phyloP scores from a whole-genome alignment of 2,888 invertebrate genomes.

The Sarcophaga rosellei region DNA sequence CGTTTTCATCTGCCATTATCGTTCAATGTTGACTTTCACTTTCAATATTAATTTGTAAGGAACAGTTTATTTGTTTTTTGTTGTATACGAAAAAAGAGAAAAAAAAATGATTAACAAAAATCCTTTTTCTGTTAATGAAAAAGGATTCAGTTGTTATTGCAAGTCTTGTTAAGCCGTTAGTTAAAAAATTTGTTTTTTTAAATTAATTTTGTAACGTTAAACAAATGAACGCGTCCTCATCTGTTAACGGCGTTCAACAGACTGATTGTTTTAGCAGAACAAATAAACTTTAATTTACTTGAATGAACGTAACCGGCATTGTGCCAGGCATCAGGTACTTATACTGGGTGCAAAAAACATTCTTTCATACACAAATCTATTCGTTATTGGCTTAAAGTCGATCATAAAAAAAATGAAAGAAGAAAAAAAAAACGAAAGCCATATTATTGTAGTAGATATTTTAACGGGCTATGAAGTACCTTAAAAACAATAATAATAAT shows the following conservation, averaged over 20 bases:
- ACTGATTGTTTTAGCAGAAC: constrained; percentile 71
- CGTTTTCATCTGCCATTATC: constrained; percentile 70
- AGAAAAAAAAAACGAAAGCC: neutral
- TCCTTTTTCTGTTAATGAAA: neutral
- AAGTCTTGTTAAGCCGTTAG: constrained; percentile 21
- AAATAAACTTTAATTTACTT: constrained; percentile 46
- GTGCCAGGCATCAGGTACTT: constrained; percentile 19
- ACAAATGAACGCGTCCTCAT: constrained; percentile 72
- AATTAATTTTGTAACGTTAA: constrained; percentile 17
- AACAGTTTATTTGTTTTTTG: constrained; percentile 3
- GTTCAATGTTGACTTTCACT: neutral
- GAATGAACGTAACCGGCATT: constrained; percentile 56
- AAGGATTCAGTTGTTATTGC: constrained; percentile 18
- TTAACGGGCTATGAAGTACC: constrained; percentile 14
- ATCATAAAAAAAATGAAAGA: constrained; percentile 24
- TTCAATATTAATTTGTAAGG: neutral
- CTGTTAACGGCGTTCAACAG: constrained; percentile 75
- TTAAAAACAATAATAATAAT: constrained; percentile 21
- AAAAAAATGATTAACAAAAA: neutral
- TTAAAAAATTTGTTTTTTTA: too few relatives aligned
- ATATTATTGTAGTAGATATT: too few relatives aligned
- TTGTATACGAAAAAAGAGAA: neutral
- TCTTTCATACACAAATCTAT: constrained; percentile 33
- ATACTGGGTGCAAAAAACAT: neutral
- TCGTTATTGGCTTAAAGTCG: constrained; percentile 22